Evolutionary conservation across 2,888 invertebrate species (phyloP).

Genomic region (Ditylenchus weischeri): DNA sequence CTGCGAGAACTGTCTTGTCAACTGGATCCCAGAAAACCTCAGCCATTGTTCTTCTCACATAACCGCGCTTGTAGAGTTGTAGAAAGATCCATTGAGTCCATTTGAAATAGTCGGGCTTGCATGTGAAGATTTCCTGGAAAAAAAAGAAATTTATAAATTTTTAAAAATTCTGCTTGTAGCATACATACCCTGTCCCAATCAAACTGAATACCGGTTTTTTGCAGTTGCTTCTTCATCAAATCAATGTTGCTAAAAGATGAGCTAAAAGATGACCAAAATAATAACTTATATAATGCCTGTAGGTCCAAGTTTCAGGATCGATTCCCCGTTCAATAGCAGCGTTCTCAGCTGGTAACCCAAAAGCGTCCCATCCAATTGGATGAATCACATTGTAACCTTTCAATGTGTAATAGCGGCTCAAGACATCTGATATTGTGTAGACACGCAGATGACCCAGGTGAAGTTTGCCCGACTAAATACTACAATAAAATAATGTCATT

Average conservation of each 20-base stretch:
- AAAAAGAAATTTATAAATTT: background rate
- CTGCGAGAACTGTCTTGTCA: constrained; percentile 91
- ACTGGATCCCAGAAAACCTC: constrained; percentile 86
- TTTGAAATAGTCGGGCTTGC: constrained; percentile 75
- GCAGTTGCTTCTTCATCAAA: constrained; percentile 77
- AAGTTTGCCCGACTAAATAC: constrained; percentile 69
- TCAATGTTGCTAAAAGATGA: constrained; percentile 68
- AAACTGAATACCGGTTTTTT: constrained; percentile 76
- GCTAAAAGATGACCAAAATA: constrained; percentile 11
- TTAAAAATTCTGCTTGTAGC: background rate
- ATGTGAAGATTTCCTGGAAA: constrained; percentile 73
- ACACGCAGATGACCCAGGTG: constrained; percentile 98
- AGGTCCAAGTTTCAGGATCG: constrained; percentile 82
- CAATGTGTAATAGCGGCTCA: constrained; percentile 85
- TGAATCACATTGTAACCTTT: constrained; percentile 76
- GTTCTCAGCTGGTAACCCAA: constrained; percentile 97
- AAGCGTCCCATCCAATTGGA: constrained; percentile 99
- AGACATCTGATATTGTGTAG: constrained; percentile 86
- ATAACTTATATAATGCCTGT: too few relatives aligned
- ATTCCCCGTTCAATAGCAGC: constrained; percentile 84
- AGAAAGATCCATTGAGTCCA: constrained; percentile 96
- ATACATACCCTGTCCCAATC: constrained; percentile 75
- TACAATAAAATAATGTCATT: too few relatives aligned
- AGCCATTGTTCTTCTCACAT: constrained; percentile 74
- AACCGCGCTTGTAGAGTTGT: constrained; percentile 76